Percentiles rank a stretch among this genome's conserved stretches.
Evolutionary conservation across 2,888 invertebrate species (phyloP).

Genomic region (Nomada ferruginata): DNA sequence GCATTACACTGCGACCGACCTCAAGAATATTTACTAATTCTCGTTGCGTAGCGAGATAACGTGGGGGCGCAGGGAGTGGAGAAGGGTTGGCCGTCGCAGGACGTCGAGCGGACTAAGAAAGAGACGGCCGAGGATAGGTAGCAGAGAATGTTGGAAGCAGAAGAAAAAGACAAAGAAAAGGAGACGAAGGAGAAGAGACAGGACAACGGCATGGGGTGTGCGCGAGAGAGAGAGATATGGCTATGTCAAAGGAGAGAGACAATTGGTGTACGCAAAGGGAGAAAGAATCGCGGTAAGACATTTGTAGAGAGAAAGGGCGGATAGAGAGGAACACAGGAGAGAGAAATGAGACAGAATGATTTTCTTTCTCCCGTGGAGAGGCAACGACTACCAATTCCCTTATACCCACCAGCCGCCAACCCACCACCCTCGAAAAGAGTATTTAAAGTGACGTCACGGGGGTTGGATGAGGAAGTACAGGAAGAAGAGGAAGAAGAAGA

Average conservation of each 20-base stretch:
- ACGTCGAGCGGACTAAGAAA: conserved; percentile 16
- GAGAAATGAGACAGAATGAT: conserved; percentile 51
- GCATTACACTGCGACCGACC: conserved; percentile 49
- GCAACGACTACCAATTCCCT: conserved; percentile 74
- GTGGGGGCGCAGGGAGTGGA: conserved; percentile 49
- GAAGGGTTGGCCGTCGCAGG: conserved; percentile 28
- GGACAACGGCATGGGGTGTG: not conserved
- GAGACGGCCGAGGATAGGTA: conserved; percentile 26
- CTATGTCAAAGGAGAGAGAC: conserved; percentile 10
- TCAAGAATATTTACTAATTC: conserved; percentile 79
- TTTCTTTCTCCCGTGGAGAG: conserved; percentile 60
- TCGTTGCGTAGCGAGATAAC: conserved; percentile 80
- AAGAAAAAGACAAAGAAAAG: conserved; percentile 15
- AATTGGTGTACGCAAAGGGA: conserved; percentile 10
- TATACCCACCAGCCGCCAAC: conserved; percentile 72
- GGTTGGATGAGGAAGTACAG: conserved; percentile 54
- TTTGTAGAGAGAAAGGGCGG: conserved; percentile 31
- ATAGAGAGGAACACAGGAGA: conserved; percentile 23
- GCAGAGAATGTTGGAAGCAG: not conserved
- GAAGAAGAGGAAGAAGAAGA: conserved; percentile 64
- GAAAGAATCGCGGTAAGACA: conserved; percentile 27
- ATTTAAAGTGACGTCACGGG: conserved; percentile 83
- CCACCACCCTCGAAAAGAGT: conserved; percentile 78
- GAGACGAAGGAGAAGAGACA: not conserved
- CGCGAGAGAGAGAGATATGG: not conserved